Percentiles rank a stretch among this genome's conserved stretches.
phyloP scores from a whole-genome alignment of 2,888 invertebrate species.

The Tetrapedia diversipes region DNA sequence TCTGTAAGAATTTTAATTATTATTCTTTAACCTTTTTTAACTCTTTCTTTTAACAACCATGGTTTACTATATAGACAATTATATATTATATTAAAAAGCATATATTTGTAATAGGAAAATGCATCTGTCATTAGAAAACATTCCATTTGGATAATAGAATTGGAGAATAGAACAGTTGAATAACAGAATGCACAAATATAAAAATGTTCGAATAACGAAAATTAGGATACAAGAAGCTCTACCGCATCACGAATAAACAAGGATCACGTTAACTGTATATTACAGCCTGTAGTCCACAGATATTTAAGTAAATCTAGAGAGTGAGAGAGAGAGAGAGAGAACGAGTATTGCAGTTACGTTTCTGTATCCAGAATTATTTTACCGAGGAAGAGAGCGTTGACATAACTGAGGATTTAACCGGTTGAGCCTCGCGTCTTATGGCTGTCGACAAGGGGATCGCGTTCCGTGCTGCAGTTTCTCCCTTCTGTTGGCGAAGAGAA shows the following conservation, averaged over 20 bases:
- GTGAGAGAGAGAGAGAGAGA: neutral
- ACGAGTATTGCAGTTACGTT: slow-evolving; percentile 2
- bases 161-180: too few relatives aligned
- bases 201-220: too few relatives aligned
- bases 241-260: slow-evolving; percentile 14
- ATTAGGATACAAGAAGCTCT: too few relatives aligned
- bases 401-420: slow-evolving; percentile 64
- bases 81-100: too few relatives aligned
- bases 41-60: too few relatives aligned
- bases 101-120: too few relatives aligned
- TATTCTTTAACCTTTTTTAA: too few relatives aligned
- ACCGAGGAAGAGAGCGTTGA: slow-evolving; percentile 54
- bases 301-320: slow-evolving; percentile 26
- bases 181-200: too few relatives aligned
- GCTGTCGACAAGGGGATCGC: slow-evolving; percentile 59
- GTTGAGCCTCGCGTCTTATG: slow-evolving; percentile 56
- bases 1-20: too few relatives aligned
- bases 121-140: too few relatives aligned
- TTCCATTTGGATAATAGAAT: too few relatives aligned
- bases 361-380: slow-evolving; percentile 60
- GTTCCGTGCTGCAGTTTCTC: slow-evolving; percentile 29
- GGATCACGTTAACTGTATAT: neutral
- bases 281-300: slow-evolving; percentile 37
- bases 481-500: slow-evolving; percentile 40
- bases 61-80: too few relatives aligned